These are phyloP conservation scores for Pyrgus malvae DNA, from an alignment of 2,888 invertebrate species.

Conservation along the genomic window DNA sequence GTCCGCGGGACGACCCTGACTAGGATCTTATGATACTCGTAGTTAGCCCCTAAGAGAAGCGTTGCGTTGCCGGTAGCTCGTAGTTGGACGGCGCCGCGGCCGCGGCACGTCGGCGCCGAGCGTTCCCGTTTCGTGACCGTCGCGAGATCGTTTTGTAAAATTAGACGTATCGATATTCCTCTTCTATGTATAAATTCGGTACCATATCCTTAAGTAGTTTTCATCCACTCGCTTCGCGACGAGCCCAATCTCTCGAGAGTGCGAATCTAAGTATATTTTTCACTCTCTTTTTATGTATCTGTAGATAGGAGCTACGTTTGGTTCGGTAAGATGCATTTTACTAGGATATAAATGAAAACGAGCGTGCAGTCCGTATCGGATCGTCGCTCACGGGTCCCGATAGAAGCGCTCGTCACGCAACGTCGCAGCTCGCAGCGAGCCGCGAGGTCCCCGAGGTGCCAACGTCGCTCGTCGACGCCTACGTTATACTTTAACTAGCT, in stretches of 20 bases:
- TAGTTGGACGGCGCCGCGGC: slow-evolving; percentile 18
- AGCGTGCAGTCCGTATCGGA: not conserved
- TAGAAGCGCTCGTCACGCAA: not conserved
- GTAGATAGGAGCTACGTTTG: slow-evolving; percentile 8
- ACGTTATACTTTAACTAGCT: slow-evolving; percentile 11
- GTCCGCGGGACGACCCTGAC: slow-evolving; percentile 10
- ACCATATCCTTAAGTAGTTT: slow-evolving; percentile 4
- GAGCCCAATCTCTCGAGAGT: not conserved
- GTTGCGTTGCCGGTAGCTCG: slow-evolving; percentile 21
- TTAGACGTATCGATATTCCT: slow-evolving; percentile 11
- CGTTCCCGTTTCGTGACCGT: slow-evolving; percentile 10
- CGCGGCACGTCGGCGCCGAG: slow-evolving; percentile 1
- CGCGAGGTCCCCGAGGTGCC: not conserved
- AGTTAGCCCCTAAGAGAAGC: slow-evolving; percentile 24
- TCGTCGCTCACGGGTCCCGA: not conserved
- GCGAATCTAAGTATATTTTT: not conserved
- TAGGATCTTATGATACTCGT: slow-evolving; percentile 23
- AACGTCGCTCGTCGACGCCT: slow-evolving; percentile 2
- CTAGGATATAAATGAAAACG: not conserved
- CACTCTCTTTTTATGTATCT: not conserved
- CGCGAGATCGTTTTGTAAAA: slow-evolving; percentile 12
- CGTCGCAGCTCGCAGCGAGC: not conserved
- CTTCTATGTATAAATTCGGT: slow-evolving; percentile 11
- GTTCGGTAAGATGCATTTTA: not conserved
- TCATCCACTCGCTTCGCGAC: not conserved